Percentiles rank a stretch among this genome's conserved stretches.
phyloP scores from a whole-genome alignment of 2,888 invertebrate genomes.

The Cantharis flavilabris region DNA sequence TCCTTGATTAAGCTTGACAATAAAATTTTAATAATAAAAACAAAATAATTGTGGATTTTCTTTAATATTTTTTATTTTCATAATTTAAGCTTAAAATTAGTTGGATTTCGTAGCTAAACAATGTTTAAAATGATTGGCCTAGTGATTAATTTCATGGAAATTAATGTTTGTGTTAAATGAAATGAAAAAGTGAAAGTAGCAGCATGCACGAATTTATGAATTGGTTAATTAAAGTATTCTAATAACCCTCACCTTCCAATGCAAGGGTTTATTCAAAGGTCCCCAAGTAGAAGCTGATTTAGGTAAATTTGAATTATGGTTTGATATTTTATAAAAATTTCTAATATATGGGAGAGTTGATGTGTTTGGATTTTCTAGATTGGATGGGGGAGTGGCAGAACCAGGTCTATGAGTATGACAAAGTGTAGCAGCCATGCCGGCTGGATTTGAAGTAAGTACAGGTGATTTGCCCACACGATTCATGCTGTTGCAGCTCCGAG shows the following conservation, averaged over 20 bases:
- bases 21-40: too few relatives aligned
- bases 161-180: neutral
- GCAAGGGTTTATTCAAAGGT: constrained; percentile 66
- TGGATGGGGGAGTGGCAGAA: constrained; percentile 47
- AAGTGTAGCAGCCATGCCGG: constrained; percentile 56
- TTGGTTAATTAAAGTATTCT: neutral
- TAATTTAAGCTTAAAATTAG: too few relatives aligned
- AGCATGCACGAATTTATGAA: neutral
- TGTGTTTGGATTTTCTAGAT: constrained; percentile 52
- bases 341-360: constrained; percentile 57
- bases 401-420: constrained; percentile 47
- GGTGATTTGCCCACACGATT: constrained; percentile 54
- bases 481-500: constrained; percentile 57
- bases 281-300: constrained; percentile 68
- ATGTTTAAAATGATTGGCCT: neutral
- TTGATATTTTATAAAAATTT: constrained; percentile 54
- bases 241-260: constrained; percentile 64
- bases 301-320: constrained; percentile 60
- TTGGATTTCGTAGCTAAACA: neutral
- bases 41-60: too few relatives aligned
- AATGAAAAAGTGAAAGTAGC: neutral
- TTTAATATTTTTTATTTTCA: too few relatives aligned
- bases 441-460: constrained; percentile 54
- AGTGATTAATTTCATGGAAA: neutral
- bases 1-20: too few relatives aligned